A percentile compares a stretch with the other conserved stretches of the same genome.
Conservation (phyloP, 1,140 invertebrate species). For the Platorchestia sp. region DNA sequence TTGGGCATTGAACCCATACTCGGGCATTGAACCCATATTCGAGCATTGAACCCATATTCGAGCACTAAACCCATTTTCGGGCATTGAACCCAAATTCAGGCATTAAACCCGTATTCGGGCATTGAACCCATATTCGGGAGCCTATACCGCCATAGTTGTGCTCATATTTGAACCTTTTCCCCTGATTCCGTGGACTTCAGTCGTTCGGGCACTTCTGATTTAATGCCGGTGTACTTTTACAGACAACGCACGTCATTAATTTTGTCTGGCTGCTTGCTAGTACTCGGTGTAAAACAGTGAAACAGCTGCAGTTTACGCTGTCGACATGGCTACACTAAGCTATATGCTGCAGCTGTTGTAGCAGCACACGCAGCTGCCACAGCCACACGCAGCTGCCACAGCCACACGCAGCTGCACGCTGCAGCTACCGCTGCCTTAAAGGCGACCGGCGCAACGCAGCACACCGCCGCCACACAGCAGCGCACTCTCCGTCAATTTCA, state of each 20-base stretch:
- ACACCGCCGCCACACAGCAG: background rate
- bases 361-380: too few species aligned
- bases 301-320: background rate
- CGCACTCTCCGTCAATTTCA: background rate
- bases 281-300: background rate
- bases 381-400: background rate
- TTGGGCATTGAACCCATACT: too few species aligned
- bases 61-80: too few species aligned
- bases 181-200: too few species aligned
- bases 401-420: background rate
- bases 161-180: too few species aligned
- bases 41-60: too few species aligned
- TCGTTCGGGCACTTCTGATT: too few species aligned
- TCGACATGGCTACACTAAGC: background rate
- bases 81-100: too few species aligned
- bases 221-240: background rate
- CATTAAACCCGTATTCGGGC: too few species aligned
- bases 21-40: too few species aligned
- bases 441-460: background rate
- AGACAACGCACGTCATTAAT: background rate
- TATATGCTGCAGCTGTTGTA: background rate
- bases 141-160: too few species aligned
- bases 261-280: background rate
- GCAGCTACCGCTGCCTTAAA: background rate
- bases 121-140: too few species aligned